These are phyloP conservation scores for Rhamnusium bicolor DNA, from an alignment of 2,888 invertebrate species.

Conservation along the genomic window DNA sequence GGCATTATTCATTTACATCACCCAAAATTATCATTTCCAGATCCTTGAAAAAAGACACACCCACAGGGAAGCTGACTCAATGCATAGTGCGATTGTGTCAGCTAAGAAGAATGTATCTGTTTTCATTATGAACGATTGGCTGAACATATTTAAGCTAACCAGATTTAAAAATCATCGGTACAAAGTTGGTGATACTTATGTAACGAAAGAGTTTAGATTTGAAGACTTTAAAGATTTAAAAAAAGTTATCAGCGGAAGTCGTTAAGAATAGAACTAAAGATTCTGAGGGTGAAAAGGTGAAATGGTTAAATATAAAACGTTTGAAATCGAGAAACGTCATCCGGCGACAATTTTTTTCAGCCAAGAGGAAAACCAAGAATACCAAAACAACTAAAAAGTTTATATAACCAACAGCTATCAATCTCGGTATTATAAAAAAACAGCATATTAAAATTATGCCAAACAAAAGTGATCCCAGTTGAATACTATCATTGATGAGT, in stretches of 20 bases:
- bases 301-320: not conserved
- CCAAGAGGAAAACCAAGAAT: not conserved
- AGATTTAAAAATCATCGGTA: not conserved
- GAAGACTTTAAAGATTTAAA: constrained; percentile 3
- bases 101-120: constrained; percentile 44
- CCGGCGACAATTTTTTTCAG: not conserved
- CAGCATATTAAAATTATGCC: not conserved
- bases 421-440: not conserved
- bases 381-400: not conserved
- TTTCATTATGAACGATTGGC: constrained; percentile 28
- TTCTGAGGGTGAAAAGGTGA: not conserved
- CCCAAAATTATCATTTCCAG: constrained; percentile 13
- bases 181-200: constrained; percentile 1
- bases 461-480: not conserved
- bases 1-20: constrained; percentile 23
- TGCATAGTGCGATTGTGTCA: constrained; percentile 45
- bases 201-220: not conserved
- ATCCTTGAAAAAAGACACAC: constrained; percentile 6
- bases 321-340: not conserved
- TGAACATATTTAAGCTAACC: constrained; percentile 19
- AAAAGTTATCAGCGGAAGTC: not conserved
- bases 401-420: not conserved
- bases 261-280: not conserved
- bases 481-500: not conserved
- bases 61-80: constrained; percentile 30